phyloP scores from a whole-genome alignment of 2,888 invertebrate species.

The Notodonta ziczac region DNA sequence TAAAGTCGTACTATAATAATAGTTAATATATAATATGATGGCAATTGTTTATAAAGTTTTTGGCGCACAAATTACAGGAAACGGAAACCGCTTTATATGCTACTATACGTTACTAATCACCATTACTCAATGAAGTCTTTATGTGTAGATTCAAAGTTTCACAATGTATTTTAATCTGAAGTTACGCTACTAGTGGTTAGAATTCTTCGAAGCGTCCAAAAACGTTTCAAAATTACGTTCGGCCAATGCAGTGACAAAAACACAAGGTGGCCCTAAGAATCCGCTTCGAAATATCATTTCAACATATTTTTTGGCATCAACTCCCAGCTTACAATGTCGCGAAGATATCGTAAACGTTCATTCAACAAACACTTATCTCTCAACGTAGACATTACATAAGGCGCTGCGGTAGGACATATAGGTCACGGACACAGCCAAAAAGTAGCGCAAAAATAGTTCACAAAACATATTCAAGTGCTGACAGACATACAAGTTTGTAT shows the following conservation, averaged over 20 bases:
- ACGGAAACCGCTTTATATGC: too few species aligned
- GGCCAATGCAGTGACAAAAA: not conserved
- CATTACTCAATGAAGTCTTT: too few species aligned
- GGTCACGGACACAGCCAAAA: constrained; percentile 20
- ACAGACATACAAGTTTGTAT: too few species aligned
- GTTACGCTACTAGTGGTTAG: too few species aligned
- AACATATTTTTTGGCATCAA: constrained; percentile 25
- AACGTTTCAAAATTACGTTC: not conserved
- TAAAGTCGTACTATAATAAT: too few species aligned
- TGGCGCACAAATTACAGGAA: too few species aligned
- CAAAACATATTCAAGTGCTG: too few species aligned
- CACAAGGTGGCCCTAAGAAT: not conserved
- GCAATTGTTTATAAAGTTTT: too few species aligned
- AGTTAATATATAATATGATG: too few species aligned
- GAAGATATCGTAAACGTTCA: constrained; percentile 16
- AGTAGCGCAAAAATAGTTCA: not conserved
- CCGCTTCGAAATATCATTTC: not conserved
- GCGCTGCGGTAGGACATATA: constrained; percentile 13
- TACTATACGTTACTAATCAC: too few species aligned
- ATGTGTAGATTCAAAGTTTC: too few species aligned
- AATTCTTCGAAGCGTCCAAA: not conserved
- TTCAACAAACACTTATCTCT: constrained; percentile 25
- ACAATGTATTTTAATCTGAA: too few species aligned
- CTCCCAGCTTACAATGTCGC: constrained; percentile 21
- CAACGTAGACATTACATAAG: constrained; percentile 9